Evolutionary conservation across 2,888 invertebrate genomes (phyloP).

Genomic region (Polydrusus tereticollis): DNA sequence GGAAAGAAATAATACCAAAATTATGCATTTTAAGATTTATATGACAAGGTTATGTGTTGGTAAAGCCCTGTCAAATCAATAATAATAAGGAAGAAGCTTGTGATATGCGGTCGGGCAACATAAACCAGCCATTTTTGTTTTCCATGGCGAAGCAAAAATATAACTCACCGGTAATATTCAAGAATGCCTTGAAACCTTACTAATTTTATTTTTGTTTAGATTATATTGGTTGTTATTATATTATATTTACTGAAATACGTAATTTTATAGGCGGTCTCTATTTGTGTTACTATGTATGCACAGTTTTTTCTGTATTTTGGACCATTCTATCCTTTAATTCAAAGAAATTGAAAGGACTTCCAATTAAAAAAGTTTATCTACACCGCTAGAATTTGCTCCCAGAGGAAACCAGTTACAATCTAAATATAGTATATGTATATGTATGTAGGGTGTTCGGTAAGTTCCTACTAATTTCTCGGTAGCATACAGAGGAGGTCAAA

Average conservation of each 20-base stretch:
- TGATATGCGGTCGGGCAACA: constrained; percentile 32
- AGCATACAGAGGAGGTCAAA: no score
- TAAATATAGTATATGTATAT: no score
- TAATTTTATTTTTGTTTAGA: constrained; percentile 34
- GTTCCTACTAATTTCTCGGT: no score
- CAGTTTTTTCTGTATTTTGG: no score
- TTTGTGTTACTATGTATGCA: neutral
- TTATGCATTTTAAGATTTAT: constrained; percentile 29
- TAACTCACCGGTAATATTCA: constrained; percentile 30
- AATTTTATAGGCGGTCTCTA: neutral
- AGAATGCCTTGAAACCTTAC: constrained; percentile 33
- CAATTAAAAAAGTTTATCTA: no score
- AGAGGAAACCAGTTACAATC: no score
- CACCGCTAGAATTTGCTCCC: no score
- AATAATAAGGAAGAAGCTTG: constrained; percentile 46
- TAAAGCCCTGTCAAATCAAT: constrained; percentile 44
- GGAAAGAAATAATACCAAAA: constrained; percentile 21
- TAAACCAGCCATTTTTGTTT: constrained; percentile 28
- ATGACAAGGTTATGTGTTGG: constrained; percentile 27
- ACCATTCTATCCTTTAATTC: no score
- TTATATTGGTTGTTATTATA: neutral
- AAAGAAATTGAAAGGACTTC: no score
- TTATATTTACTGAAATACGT: neutral
- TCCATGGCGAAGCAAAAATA: constrained; percentile 22
- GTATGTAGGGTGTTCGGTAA: no score